Conservation (phyloP, 2,888 invertebrate species). For the Hypsopygia costalis region DNA sequence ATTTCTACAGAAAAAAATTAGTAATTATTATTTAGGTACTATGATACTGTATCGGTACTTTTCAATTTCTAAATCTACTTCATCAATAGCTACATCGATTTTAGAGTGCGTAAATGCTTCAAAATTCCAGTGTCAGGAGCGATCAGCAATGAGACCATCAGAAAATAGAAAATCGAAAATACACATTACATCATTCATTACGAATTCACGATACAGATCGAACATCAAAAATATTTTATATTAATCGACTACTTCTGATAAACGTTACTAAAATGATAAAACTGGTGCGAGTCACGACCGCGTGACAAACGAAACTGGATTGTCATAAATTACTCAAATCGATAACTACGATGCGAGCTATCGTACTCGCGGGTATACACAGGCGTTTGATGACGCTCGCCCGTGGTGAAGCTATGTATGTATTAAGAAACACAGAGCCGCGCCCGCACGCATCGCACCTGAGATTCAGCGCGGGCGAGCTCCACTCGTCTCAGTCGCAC, state of each 20-base stretch:
- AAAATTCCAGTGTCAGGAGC: constrained; percentile 61
- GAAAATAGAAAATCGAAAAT: constrained; percentile 65
- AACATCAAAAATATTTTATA: constrained; percentile 76
- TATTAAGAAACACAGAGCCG: constrained; percentile 22
- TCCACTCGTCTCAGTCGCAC: constrained; percentile 36
- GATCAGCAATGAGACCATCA: constrained; percentile 55
- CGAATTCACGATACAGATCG: constrained; percentile 71
- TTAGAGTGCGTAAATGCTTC: constrained; percentile 75
- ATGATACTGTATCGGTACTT: constrained; percentile 76
- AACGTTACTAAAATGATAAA: constrained; percentile 54
- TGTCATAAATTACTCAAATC: constrained; percentile 46
- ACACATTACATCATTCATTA: constrained; percentile 62
- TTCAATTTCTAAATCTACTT: constrained; percentile 71
- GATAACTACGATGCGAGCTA: constrained; percentile 37
- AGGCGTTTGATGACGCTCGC: constrained; percentile 31
- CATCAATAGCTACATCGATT: constrained; percentile 67
- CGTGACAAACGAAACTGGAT: constrained; percentile 45
- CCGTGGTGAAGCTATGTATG: constrained; percentile 20
- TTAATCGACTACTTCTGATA: constrained; percentile 68
- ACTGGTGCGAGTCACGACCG: constrained; percentile 47
- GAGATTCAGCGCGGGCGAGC: constrained; percentile 62
- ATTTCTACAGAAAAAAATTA: constrained; percentile 74
- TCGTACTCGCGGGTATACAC: constrained; percentile 33
- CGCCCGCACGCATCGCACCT: constrained; percentile 43
- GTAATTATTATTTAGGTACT: constrained; percentile 53